Evolutionary conservation across 2,888 invertebrate species (phyloP).

Genomic region (Ephialtes manifestator): DNA sequence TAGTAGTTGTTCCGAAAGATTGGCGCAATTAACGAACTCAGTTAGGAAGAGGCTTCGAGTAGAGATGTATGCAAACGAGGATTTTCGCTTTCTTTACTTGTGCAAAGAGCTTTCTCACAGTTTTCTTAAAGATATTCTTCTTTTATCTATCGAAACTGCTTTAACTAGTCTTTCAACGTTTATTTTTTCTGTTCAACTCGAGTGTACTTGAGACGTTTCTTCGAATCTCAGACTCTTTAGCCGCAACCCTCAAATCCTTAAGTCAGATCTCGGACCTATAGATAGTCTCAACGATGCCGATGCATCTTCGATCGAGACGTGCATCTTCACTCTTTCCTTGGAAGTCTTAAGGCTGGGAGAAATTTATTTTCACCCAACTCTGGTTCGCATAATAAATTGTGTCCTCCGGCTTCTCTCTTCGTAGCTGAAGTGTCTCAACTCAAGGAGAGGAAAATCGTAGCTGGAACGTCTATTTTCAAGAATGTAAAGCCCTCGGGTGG

Average conservation of each 20-base stretch:
- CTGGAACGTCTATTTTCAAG: constrained; percentile 61
- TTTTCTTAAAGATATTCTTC: constrained; percentile 37
- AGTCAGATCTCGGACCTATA: constrained; percentile 14
- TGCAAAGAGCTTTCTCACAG: constrained; percentile 42
- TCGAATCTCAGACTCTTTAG: constrained; percentile 35
- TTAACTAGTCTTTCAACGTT: constrained; percentile 56
- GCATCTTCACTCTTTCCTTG: constrained; percentile 42
- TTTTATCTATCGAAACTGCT: constrained; percentile 38
- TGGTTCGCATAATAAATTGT: constrained; percentile 69
- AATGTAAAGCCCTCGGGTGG: constrained; percentile 45
- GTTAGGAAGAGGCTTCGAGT: constrained; percentile 39
- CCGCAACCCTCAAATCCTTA: constrained; percentile 20
- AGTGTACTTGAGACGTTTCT: constrained; percentile 58
- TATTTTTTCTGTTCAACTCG: constrained; percentile 43
- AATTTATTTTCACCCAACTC: constrained; percentile 67
- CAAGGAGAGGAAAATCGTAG: constrained; percentile 45
- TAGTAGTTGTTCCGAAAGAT: constrained; percentile 51
- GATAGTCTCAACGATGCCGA: background rate
- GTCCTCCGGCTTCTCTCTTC: constrained; percentile 30
- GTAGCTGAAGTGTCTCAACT: constrained; percentile 11
- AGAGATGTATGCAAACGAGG: constrained; percentile 44
- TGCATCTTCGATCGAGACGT: constrained; percentile 51
- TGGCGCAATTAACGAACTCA: constrained; percentile 50
- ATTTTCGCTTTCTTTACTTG: constrained; percentile 35
- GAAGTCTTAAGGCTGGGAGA: constrained; percentile 52